Conservation (phyloP, 2,888 invertebrate genomes). For the Lumbricus terrestris region DNA sequence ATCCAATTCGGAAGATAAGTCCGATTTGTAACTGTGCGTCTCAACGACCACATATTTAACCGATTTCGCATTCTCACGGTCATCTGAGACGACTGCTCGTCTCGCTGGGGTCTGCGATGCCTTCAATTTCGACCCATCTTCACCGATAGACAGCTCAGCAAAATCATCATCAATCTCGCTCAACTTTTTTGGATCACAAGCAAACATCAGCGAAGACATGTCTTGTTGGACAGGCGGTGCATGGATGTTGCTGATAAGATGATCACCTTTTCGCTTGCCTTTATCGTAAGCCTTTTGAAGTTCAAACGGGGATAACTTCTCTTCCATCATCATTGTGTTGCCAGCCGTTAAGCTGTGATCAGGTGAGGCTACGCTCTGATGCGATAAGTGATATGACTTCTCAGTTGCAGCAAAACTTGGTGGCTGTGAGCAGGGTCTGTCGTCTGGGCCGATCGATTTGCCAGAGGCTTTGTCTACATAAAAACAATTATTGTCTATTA, state of each 20-base stretch:
- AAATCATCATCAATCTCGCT: not conserved
- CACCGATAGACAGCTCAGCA: not conserved
- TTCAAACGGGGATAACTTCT: not conserved
- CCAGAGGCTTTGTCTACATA: not conserved
- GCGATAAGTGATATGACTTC: not conserved
- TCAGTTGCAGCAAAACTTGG: not conserved
- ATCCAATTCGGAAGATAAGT: not conserved
- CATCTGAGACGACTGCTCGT: not conserved
- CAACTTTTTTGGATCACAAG: not conserved
- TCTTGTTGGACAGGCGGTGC: not conserved
- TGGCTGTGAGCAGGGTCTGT: not conserved
- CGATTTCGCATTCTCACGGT: not conserved
- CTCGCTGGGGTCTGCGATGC: not conserved
- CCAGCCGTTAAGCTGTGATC: not conserved
- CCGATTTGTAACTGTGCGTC: not conserved
- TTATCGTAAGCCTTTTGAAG: not conserved
- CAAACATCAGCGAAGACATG: not conserved
- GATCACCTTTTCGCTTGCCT: not conserved
- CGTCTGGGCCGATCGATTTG: not conserved
- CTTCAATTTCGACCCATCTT: constrained; percentile 6
- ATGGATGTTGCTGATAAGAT: not conserved
- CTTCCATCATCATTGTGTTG: not conserved
- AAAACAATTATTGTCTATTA: not conserved
- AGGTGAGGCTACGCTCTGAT: not conserved
- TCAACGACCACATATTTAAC: not conserved